These are phyloP conservation scores for Barnardius zonarius DNA, from an alignment of 2,113 vertebrate genomes.

Conservation along the genomic window DNA sequence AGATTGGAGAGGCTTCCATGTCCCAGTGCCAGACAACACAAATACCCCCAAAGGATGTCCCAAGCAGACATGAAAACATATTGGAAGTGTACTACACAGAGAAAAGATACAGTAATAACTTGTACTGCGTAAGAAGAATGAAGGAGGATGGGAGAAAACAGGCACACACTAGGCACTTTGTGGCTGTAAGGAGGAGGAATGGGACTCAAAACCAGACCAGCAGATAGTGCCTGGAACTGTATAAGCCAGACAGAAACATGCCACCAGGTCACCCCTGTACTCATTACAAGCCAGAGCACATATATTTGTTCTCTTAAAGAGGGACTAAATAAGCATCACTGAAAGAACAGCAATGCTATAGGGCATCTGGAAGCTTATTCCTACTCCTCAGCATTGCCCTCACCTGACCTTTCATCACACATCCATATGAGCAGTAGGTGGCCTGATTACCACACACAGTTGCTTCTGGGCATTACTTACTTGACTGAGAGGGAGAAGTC, in stretches of 20 bases:
- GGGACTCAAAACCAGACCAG: not conserved
- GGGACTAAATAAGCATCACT: not conserved
- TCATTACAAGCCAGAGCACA: not conserved
- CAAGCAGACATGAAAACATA: not conserved
- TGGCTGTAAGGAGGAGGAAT: not conserved
- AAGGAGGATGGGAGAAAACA: not conserved
- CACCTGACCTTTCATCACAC: not conserved
- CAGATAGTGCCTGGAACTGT: not conserved
- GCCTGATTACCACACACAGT: not conserved
- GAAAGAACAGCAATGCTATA: not conserved
- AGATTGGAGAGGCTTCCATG: not conserved
- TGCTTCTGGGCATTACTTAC: slow-evolving; percentile 76
- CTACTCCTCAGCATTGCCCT: not conserved
- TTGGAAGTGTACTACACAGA: not conserved
- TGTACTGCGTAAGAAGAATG: not conserved
- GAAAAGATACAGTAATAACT: not conserved
- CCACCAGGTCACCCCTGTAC: not conserved
- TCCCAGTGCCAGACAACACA: not conserved
- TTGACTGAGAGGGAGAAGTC: slow-evolving; percentile 99
- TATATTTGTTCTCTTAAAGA: not conserved
- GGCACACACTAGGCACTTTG: not conserved
- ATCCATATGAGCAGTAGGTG: not conserved
- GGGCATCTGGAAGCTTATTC: not conserved
- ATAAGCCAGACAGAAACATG: not conserved
- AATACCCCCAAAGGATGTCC: not conserved